Base-by-base conservation (phyloP, 53 echinoderm and acorn worm species). In the Crossaster papposus region DNA sequence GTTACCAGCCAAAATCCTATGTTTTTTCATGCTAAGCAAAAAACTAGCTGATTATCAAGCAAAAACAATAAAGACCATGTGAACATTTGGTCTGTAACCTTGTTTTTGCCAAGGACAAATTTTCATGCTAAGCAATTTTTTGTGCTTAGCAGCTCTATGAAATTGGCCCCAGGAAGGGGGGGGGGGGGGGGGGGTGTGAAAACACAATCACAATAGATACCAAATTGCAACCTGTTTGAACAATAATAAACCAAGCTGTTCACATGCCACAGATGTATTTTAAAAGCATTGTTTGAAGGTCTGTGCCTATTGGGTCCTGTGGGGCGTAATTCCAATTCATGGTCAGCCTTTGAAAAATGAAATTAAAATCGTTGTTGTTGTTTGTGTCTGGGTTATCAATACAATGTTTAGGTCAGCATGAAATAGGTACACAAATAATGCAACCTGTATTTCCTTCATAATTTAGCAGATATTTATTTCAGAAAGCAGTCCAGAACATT, bases 351-450 rank as follows among this genome's bases (percentile, higher is more conserved):
- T 14, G 65, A 23, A 26, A 28, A 44, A 44, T 44, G 70, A 51
- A 51, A 71, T 36, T 36, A 51, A 62, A 84, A 71, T 71, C 81
- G 30, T 29, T 79, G 29, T 52, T 50, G n/a, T 30, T n/a, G 29
- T 30, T 81, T 33, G 0, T 20, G 58, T 22, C 5, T 29, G 18
- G 31, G 3, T 58, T 12, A 2, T 53, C 68, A 68, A 35, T 36
- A n/a, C 4, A 36, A 73, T 73, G 30, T 32, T 18, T 35, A 28
- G 84, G 54, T 72, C 84, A 54, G 30, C 24, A 22, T 84, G 84
- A 84, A 71, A 83, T 83, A 20, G 83, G 71, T 70, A 83, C 53
- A 29, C 53, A 29, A 29, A 5, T 26, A 31, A 20, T 0, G 0
- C 23, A 20, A 13, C 31, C 71, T 31, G 20, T 13, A 52, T 52